Evolutionary conservation across 2,888 invertebrate species (phyloP).

Genomic region (Chaetogeoica ovagalla): DNA sequence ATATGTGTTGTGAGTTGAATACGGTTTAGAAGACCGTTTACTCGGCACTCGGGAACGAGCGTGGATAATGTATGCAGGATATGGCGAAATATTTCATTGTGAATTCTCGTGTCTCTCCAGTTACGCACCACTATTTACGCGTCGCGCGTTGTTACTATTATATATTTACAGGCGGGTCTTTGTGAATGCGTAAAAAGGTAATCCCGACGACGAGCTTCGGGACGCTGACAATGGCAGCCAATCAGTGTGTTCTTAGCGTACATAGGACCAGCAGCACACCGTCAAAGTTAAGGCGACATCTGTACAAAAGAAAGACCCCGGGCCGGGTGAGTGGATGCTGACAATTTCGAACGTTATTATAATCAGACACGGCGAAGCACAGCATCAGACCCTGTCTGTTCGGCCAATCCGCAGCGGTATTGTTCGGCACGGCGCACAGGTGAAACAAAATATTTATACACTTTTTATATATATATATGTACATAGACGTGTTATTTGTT

Average conservation of each 20-base stretch:
- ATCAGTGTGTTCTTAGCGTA: conserved; percentile 21
- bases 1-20: neutral
- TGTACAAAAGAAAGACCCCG: conserved; percentile 24
- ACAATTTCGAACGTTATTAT: conserved; percentile 32
- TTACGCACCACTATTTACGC: neutral
- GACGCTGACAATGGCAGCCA: conserved; percentile 48
- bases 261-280: neutral
- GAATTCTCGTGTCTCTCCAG: neutral
- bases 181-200: conserved; percentile 24
- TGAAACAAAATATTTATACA: neutral
- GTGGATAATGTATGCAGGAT: neutral
- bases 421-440: conserved; percentile 12
- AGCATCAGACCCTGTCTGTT: neutral
- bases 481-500: neutral
- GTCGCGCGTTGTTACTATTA: too few relatives aligned
- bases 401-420: conserved; percentile 14
- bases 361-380: conserved; percentile 34
- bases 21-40: conserved; percentile 6
- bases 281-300: conserved; percentile 33
- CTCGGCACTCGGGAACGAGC: neutral
- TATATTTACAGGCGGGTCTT: conserved; percentile 21
- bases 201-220: conserved; percentile 12
- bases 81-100: conserved; percentile 31
- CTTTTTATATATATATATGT: neutral
- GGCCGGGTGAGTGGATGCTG: neutral